A percentile compares a stretch with the other conserved stretches of the same genome.
Conservation (phyloP, 2,113 vertebrate genomes). For the Gymnorhina tibicen region DNA sequence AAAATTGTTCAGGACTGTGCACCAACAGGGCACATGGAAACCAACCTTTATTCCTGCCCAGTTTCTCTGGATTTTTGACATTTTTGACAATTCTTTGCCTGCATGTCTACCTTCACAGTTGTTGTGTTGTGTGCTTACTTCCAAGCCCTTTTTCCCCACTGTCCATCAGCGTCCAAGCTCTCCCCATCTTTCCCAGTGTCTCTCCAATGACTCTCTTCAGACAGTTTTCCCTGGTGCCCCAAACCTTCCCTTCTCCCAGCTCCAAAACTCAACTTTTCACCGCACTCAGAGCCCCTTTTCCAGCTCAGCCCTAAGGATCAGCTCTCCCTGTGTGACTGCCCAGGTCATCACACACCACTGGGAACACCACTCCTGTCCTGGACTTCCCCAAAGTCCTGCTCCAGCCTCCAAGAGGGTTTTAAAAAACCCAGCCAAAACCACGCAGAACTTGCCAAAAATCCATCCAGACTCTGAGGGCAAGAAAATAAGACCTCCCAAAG, state of each 20-base stretch:
- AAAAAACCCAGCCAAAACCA: neutral
- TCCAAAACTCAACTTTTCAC: neutral
- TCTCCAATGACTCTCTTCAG: neutral
- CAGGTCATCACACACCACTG: fast-evolving
- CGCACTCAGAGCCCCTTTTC: neutral
- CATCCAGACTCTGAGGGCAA: neutral
- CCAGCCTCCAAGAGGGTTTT: neutral
- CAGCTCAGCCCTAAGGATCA: neutral
- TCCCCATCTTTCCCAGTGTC: neutral
- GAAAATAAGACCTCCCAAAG: neutral
- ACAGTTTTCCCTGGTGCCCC: neutral
- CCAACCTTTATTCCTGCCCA: neutral
- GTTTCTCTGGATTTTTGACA: neutral
- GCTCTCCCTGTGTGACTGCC: neutral
- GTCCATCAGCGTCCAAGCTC: neutral
- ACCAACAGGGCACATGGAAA: neutral
- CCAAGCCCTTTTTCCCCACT: neutral
- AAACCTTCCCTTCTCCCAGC: neutral
- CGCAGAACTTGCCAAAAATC: neutral
- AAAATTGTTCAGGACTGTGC: neutral
- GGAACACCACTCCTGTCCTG: neutral
- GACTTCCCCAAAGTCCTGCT: neutral
- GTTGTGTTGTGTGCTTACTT: neutral
- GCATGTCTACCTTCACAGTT: neutral
- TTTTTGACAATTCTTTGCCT: neutral